A percentile compares a stretch with the other conserved stretches of the same genome.
These are phyloP conservation scores for Remorina albescens DNA, from an alignment of 2,797 vertebrate genomes.

Conservation along the genomic window DNA sequence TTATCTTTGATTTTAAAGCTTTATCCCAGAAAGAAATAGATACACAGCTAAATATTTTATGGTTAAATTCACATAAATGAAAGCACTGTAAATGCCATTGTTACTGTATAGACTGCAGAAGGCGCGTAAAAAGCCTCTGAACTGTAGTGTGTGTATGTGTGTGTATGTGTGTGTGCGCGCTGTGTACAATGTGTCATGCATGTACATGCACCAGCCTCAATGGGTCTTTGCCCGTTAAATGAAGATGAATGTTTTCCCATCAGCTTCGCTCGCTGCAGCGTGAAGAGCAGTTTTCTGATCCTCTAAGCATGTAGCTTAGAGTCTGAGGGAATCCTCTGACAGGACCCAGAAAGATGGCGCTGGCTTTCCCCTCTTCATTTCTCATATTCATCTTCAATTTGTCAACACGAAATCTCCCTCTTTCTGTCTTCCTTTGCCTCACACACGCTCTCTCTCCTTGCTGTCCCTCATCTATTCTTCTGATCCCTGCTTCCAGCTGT, in stretches of 20 bases:
- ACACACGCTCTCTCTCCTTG: constrained; percentile 12
- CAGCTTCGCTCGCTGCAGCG: constrained; percentile 62
- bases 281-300: constrained; percentile 69
- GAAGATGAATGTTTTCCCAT: constrained; percentile 79
- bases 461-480: constrained; percentile 2
- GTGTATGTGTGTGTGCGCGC: neutral
- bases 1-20: neutral
- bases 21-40: constrained; percentile 19
- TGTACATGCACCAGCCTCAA: constrained; percentile 41
- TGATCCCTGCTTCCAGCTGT: neutral
- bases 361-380: constrained; percentile 17
- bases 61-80: constrained; percentile 17
- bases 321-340: constrained; percentile 40
- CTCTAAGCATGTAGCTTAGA: constrained; percentile 53
- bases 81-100: neutral
- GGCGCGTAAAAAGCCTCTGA: neutral
- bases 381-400: constrained; percentile 34
- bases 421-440: constrained; percentile 21
- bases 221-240: constrained; percentile 73
- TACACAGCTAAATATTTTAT: constrained; percentile 35
- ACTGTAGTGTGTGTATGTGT: constrained; percentile 2
- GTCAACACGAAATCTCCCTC: constrained; percentile 29
- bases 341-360: constrained; percentile 19
- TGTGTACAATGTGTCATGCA: constrained; percentile 10
- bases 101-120: constrained; percentile 6